Evolutionary conservation across 2,113 vertebrate genomes (phyloP).

Genomic region (Naja naja): DNA sequence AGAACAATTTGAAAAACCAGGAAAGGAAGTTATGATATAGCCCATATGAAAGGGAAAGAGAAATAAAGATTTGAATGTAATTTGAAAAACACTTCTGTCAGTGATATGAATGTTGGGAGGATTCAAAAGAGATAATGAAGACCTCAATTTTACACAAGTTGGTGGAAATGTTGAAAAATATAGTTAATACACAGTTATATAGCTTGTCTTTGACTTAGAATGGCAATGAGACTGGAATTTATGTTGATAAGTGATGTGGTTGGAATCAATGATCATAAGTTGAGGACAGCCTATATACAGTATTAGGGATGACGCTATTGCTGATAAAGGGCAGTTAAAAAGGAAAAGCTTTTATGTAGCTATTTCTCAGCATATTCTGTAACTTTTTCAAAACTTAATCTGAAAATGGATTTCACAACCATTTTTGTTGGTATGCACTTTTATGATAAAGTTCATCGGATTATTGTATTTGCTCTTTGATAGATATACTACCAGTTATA

Average conservation of each 20-base stretch:
- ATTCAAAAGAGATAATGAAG: neutral
- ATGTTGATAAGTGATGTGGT: neutral
- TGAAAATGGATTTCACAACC: neutral
- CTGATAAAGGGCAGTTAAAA: conserved; percentile 15
- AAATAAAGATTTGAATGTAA: neutral
- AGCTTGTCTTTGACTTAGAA: neutral
- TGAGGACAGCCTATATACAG: neutral
- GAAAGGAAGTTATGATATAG: neutral
- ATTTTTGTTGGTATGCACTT: neutral
- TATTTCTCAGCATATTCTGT: conserved; percentile 20
- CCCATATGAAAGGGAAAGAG: neutral
- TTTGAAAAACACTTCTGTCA: neutral
- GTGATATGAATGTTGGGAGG: neutral
- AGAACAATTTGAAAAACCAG: neutral
- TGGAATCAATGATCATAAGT: neutral
- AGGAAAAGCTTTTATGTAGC: fast-evolving
- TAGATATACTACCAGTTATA: conserved; percentile 29
- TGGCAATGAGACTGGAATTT: neutral
- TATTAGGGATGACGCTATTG: conserved; percentile 11
- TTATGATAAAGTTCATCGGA: conserved; percentile 26
- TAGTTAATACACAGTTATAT: neutral
- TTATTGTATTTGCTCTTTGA: conserved; percentile 7
- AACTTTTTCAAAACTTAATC: conserved; percentile 16
- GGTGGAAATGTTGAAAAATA: neutral
- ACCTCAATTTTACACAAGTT: neutral